Conservation (phyloP, 2,113 vertebrate genomes). For the Ahaetulla prasina region DNA sequence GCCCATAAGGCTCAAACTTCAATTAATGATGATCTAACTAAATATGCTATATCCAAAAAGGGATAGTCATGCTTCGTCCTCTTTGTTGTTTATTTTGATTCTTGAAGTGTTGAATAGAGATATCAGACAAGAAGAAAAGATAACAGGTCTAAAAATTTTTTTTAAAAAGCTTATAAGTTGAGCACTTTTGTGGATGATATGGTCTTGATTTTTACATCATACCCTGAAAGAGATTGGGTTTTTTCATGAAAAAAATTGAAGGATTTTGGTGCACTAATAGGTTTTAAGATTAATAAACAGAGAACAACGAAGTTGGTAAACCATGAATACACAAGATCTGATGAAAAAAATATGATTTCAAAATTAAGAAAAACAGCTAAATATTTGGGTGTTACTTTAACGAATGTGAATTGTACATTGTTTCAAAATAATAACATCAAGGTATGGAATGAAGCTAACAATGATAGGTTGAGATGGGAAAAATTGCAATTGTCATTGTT, state of each 20-base stretch:
- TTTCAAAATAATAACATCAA: background rate
- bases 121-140: background rate
- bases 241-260: background rate
- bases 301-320: background rate
- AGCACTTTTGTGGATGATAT: background rate
- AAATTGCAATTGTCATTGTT: background rate
- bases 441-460: background rate
- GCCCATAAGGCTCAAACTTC: too few species aligned
- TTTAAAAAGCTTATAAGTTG: background rate
- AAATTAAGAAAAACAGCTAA: background rate
- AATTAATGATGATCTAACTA: too few species aligned
- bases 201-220: background rate
- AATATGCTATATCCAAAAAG: too few species aligned
- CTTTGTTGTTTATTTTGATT: background rate
- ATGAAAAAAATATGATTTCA: background rate
- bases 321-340: background rate
- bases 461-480: background rate
- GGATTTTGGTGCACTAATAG: background rate
- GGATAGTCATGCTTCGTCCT: background rate
- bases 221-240: background rate
- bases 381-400: background rate
- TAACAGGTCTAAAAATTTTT: background rate
- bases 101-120: background rate
- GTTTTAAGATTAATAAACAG: background rate
- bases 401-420: background rate